Evolutionary conservation across 1,140 invertebrate genomes (phyloP).

Genomic region (Marisa cornuarietis): DNA sequence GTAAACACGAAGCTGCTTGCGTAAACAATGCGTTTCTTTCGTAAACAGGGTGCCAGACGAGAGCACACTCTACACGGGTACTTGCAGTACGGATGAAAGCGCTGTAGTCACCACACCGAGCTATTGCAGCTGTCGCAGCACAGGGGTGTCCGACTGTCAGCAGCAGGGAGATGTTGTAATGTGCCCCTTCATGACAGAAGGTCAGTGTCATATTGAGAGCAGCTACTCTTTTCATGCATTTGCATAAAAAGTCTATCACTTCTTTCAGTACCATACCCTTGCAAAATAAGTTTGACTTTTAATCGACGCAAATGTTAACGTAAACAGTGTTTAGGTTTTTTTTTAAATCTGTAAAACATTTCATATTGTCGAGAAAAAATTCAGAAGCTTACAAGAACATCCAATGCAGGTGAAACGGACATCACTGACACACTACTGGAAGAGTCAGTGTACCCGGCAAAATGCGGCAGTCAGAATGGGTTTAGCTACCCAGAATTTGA

Average conservation of each 20-base stretch:
- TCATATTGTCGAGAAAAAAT: too few relatives aligned
- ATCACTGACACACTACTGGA: constrained; percentile 20
- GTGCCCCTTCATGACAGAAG: constrained; percentile 33
- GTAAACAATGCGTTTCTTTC: not conserved
- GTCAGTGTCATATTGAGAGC: constrained; percentile 15
- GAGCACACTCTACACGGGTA: constrained; percentile 40
- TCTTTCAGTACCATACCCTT: too few relatives aligned
- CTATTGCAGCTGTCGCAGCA: constrained; percentile 35
- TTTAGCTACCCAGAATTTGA: constrained; percentile 36
- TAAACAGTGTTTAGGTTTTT: too few relatives aligned
- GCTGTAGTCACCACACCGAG: not conserved
- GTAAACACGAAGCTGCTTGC: too few relatives aligned
- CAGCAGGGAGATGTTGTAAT: constrained; percentile 29
- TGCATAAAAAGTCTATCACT: too few relatives aligned
- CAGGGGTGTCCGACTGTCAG: constrained; percentile 17
- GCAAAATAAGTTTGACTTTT: too few relatives aligned
- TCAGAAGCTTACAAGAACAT: too few relatives aligned
- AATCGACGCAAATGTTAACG: too few relatives aligned
- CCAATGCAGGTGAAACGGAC: constrained; percentile 23
- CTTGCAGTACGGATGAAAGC: constrained; percentile 22
- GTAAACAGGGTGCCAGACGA: constrained; percentile 29
- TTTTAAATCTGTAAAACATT: too few relatives aligned
- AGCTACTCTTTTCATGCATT: too few relatives aligned
- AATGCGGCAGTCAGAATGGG: constrained; percentile 27
- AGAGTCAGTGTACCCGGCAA: constrained; percentile 27